These are phyloP conservation scores for Drosophila bifasciata DNA, from an alignment of 1,140 invertebrate species.

Conservation along the genomic window DNA sequence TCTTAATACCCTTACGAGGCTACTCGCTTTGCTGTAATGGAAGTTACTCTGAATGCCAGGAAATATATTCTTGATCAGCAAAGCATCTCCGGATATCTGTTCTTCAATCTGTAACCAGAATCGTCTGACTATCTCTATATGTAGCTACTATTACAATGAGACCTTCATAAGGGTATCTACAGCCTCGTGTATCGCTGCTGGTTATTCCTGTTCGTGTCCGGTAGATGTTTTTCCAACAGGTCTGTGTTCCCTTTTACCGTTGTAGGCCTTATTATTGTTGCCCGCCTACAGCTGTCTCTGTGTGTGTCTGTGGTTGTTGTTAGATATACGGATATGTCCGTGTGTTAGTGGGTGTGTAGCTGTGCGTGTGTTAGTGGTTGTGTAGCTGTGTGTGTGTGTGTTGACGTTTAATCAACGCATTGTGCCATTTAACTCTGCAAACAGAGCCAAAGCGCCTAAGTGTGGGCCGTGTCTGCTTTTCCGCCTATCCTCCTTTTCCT, in stretches of 20 bases:
- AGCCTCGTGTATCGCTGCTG: background rate
- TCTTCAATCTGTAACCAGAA: too few species aligned
- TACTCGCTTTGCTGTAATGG: too few species aligned
- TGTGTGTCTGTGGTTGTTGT: conserved; percentile 25
- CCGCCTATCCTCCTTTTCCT: background rate
- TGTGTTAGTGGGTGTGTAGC: conserved; percentile 7
- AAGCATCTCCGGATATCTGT: too few species aligned
- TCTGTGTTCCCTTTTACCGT: conserved; percentile 45
- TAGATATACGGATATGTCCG: conserved; percentile 15
- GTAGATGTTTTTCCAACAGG: conserved; percentile 48
- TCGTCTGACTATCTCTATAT: too few species aligned
- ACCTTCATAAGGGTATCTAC: too few species aligned
- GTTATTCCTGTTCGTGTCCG: background rate
- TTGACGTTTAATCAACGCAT: conserved; percentile 78
- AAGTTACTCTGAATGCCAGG: too few species aligned
- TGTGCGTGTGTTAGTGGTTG: conserved; percentile 8
- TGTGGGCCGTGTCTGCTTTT: conserved; percentile 30
- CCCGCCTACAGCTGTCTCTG: conserved; percentile 32
- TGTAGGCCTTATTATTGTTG: conserved; percentile 66
- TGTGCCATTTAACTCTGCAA: conserved; percentile 75
- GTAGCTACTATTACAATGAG: too few species aligned
- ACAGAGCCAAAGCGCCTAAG: conserved; percentile 54
- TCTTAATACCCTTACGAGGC: conserved; percentile 3
- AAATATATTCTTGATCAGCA: too few species aligned
- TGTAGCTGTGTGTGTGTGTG: conserved; percentile 36